Percentiles rank a stretch among this genome's conserved stretches.
Evolutionary conservation across 2,113 vertebrate species (phyloP).

Genomic region (Cromileptes altivelis): DNA sequence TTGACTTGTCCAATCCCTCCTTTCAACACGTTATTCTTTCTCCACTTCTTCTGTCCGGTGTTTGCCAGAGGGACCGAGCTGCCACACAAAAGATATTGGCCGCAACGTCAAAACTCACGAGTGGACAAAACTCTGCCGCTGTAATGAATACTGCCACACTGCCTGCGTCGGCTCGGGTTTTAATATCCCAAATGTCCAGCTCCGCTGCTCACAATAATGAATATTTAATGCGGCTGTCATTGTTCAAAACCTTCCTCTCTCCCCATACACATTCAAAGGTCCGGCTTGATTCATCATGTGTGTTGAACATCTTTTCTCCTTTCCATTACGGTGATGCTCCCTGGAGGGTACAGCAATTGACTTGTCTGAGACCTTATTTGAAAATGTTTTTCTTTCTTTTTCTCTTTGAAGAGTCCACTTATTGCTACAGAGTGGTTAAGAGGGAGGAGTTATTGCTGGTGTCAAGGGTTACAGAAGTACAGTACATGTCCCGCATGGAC

Average conservation of each 20-base stretch:
- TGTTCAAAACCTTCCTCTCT: constrained; percentile 39
- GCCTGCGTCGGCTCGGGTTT: constrained; percentile 9
- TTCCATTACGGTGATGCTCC: constrained; percentile 29
- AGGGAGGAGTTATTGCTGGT: background rate
- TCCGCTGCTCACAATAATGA: constrained; percentile 58
- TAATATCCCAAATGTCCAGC: constrained; percentile 70
- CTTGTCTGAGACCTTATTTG: constrained; percentile 32
- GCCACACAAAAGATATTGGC: constrained; percentile 69
- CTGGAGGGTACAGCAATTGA: constrained; percentile 10
- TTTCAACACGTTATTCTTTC: constrained; percentile 75
- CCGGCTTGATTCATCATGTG: constrained; percentile 23
- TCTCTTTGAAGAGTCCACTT: background rate
- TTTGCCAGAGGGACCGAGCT: constrained; percentile 63
- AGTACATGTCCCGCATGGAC: background rate
- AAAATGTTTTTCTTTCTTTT: constrained; percentile 33
- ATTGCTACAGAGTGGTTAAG: constrained; percentile 3
- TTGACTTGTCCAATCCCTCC: constrained; percentile 77
- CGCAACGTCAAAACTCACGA: constrained; percentile 63
- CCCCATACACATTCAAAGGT: background rate
- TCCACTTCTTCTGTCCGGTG: constrained; percentile 43
- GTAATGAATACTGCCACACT: constrained; percentile 64
- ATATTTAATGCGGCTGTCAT: constrained; percentile 73
- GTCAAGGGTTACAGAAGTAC: background rate
- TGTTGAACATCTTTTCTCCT: constrained; percentile 21
- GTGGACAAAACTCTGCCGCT: constrained; percentile 53